Percentiles rank a stretch among this genome's conserved stretches.
These are phyloP conservation scores for Macquaria ambigua DNA, from an alignment of 2,113 vertebrate species.

Conservation along the genomic window DNA sequence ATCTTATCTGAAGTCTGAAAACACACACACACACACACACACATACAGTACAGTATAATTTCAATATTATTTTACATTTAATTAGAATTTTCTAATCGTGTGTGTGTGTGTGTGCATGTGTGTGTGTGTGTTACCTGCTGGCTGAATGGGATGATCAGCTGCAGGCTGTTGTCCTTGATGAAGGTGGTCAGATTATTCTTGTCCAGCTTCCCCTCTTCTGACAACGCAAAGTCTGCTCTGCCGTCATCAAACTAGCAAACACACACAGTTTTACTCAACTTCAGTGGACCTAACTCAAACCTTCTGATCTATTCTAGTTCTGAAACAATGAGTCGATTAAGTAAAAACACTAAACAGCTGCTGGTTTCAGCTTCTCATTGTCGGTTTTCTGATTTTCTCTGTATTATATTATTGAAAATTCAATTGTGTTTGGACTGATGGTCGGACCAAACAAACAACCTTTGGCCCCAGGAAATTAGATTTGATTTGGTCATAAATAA, in stretches of 20 bases:
- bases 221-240: constrained; percentile 84
- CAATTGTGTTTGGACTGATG: neutral
- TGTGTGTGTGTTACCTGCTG: constrained; percentile 81
- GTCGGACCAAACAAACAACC: neutral
- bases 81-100: neutral
- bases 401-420: neutral
- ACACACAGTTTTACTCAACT: neutral
- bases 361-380: neutral
- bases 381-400: neutral
- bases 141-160: constrained; percentile 88
- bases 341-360: neutral
- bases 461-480: neutral
- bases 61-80: neutral
- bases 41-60: neutral
- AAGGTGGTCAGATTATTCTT: constrained; percentile 80
- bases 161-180: constrained; percentile 88
- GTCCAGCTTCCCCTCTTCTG: constrained; percentile 80
- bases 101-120: constrained; percentile 13
- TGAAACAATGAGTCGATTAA: neutral
- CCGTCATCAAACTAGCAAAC: constrained; percentile 88
- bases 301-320: neutral
- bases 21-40: constrained; percentile 15
- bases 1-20: constrained; percentile 87
- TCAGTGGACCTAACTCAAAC: too few relatives aligned
- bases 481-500: neutral